Conservation (phyloP, 37 sponge, comb jelly and placozoan species). For the Theonella swinhoei region DNA sequence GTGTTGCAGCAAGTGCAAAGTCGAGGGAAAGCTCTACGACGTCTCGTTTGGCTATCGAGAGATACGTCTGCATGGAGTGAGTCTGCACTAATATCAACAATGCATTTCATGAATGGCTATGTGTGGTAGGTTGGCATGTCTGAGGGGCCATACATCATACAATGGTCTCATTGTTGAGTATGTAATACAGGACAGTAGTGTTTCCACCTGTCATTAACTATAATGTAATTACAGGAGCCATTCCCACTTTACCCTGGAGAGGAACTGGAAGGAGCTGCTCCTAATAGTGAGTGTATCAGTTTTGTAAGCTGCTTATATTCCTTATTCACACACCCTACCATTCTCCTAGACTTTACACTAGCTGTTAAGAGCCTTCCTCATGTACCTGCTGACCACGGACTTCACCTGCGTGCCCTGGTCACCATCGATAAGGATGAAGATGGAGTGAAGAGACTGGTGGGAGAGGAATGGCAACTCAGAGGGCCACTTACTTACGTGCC, state of each 20-base stretch:
- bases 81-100: background rate
- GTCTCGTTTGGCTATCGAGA: conserved; percentile 78
- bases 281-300: conserved; percentile 15
- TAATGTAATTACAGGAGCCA: conserved; percentile 64
- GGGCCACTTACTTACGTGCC: conserved; percentile 90
- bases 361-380: conserved; percentile 79
- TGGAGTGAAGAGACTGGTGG: conserved; percentile 44
- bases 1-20: background rate
- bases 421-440: conserved; percentile 62
- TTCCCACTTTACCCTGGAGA: conserved; percentile 93
- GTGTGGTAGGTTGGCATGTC: background rate
- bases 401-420: conserved; percentile 73
- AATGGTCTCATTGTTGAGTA: background rate
- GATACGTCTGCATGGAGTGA: conserved; percentile 75
- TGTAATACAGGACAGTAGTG: too few species aligned
- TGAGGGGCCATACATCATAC: background rate
- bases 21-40: conserved; percentile 72
- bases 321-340: background rate
- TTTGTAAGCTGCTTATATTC: background rate
- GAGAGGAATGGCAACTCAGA: conserved; percentile 88
- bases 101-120: background rate
- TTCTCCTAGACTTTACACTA: conserved; percentile 10
- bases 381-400: conserved; percentile 73
- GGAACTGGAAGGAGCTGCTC: conserved; percentile 53
- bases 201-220: too few species aligned